Evolutionary conservation across 2,888 invertebrate genomes (phyloP), one percentile per base, ranked within the genome.

Genomic region (Atethmia centrago): DNA sequence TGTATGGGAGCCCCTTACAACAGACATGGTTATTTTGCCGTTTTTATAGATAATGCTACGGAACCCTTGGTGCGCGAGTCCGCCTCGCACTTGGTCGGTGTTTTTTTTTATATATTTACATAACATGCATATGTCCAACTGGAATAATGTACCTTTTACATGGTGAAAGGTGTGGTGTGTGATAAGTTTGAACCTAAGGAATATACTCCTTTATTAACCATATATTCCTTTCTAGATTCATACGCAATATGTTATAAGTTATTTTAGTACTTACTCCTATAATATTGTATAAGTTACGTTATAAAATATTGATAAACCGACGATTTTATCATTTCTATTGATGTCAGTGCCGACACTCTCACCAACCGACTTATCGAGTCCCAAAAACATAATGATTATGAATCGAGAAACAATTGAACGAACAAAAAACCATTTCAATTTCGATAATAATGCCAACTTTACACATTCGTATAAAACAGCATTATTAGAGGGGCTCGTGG

Each of bases 391-490:
- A 56, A 67, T 67, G 56, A 72, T 65, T 62, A 85, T 63, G 49
- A 66, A 84, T 74, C 62, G 74, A 77, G 79, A 74, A 77, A 85
- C 83, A 77, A 83, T 85, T 56, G 69, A 42, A 61, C 21, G 65
- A 63, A 74, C 77, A 67, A 70, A 49, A 74, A 75, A 9, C 59
- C n/a, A 49, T 79, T 71, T 74, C 70, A 66, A 82, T 82, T 83
- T 66, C 69, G 51, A 71, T 64, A 40, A 53, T 66, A 70, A 66
- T 45, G 61, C 31, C 16, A 36, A n/a, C 10, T 61, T 42, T 49
- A 77, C 49, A 77, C 77, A 28, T 64, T 47, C 63, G 31, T 21
- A 28, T 47, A 8, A 8, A 45, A 45, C 12, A 45, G 10, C 9
- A 42, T 42, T 42, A 25, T 45, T 45, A 14, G 25, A 28, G 45